Evolutionary conservation across 2,797 vertebrate species (phyloP).

Genomic region (Chrysolophus pictus): DNA sequence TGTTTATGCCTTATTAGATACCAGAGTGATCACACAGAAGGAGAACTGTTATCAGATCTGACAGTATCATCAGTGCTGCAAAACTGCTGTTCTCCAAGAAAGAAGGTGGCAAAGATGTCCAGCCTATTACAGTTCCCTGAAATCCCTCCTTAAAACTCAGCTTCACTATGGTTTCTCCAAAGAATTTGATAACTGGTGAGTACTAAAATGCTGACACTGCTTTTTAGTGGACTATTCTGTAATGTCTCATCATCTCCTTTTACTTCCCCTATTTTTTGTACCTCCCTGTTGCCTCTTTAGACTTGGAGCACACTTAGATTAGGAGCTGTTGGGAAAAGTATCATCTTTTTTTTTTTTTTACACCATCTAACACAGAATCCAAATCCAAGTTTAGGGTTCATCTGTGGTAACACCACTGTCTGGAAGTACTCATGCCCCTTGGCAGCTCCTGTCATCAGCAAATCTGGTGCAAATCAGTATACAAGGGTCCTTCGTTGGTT

Average conservation of each 20-base stretch:
- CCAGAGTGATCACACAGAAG: neutral
- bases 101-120: neutral
- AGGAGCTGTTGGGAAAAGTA: neutral
- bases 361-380: neutral
- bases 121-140: neutral
- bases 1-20: neutral
- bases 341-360: too few species aligned
- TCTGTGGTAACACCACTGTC: neutral
- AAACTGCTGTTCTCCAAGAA: fast-evolving
- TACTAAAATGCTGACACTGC: neutral
- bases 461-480: neutral
- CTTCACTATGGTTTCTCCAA: neutral
- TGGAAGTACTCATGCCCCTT: neutral
- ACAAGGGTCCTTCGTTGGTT: neutral
- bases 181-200: neutral
- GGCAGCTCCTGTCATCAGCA: neutral
- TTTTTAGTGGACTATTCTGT: fast-evolving
- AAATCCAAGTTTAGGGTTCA: neutral
- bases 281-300: neutral
- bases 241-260: neutral
- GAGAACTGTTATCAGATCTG: fast-evolving
- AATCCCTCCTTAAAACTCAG: neutral
- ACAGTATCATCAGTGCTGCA: neutral
- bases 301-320: neutral
- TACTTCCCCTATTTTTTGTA: neutral